Conservation (phyloP, 2,797 vertebrate genomes). For the Acipenser transmontanus region DNA sequence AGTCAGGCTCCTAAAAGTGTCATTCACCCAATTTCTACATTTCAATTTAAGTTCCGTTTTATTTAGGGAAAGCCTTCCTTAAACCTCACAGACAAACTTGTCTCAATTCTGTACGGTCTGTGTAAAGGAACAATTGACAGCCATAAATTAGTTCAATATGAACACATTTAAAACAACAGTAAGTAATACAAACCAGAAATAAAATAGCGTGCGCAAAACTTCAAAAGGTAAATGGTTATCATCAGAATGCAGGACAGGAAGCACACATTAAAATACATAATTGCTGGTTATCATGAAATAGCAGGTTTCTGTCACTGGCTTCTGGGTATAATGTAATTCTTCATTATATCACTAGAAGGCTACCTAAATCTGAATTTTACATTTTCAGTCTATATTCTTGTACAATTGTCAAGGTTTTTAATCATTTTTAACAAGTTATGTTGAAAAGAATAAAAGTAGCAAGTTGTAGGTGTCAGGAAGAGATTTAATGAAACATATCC, state of each 20-base stretch:
- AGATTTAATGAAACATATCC: slow-evolving; percentile 9
- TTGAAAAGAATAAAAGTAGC: slow-evolving; percentile 4
- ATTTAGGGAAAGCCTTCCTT: too few species aligned
- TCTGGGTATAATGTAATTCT: slow-evolving; percentile 49
- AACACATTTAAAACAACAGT: too few species aligned
- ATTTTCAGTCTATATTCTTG: slow-evolving; percentile 31
- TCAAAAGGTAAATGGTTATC: neutral
- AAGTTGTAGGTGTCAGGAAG: slow-evolving; percentile 5
- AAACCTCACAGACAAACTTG: too few species aligned
- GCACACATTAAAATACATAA: too few species aligned
- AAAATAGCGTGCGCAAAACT: too few species aligned
- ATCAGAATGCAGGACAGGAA: neutral
- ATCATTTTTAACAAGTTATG: slow-evolving; percentile 6
- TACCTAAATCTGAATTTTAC: slow-evolving; percentile 52
- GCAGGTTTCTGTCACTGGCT: neutral
- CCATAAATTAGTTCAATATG: too few species aligned
- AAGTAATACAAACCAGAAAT: too few species aligned
- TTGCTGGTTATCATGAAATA: too few species aligned
- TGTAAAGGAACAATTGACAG: too few species aligned
- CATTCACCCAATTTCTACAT: neutral
- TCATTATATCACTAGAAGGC: slow-evolving; percentile 47
- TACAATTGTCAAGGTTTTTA: neutral
- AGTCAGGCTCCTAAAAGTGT: slow-evolving; percentile 2
- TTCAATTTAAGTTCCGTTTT: too few species aligned
- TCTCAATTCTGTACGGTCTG: too few species aligned